Evolutionary conservation across 2,888 invertebrate genomes (phyloP).

Genomic region (Spodoptera exigua): DNA sequence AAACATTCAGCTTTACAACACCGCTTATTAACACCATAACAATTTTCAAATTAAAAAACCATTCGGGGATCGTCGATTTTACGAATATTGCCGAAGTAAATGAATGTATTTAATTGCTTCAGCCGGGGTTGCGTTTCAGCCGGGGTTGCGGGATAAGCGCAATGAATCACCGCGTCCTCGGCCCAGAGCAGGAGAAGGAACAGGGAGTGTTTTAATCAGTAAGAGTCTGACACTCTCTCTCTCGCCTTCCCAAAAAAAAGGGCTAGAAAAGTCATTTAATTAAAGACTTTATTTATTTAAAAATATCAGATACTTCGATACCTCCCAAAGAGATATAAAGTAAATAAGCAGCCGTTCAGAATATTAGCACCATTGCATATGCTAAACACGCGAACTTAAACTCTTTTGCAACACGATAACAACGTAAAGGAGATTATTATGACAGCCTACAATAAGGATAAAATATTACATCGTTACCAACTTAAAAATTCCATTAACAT

Average conservation of each 20-base stretch:
- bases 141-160: too few relatives aligned
- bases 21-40: constrained; percentile 51
- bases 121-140: too few relatives aligned
- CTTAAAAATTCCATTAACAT: not conserved
- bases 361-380: constrained; percentile 53
- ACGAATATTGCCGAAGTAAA: constrained; percentile 33
- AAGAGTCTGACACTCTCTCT: too few relatives aligned
- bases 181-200: too few relatives aligned
- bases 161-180: too few relatives aligned
- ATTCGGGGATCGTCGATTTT: constrained; percentile 33
- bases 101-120: too few relatives aligned
- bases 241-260: too few relatives aligned
- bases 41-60: constrained; percentile 48
- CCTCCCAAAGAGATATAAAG: constrained; percentile 26
- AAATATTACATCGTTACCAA: constrained; percentile 62
- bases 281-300: too few relatives aligned
- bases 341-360: constrained; percentile 45
- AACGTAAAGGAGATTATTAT: constrained; percentile 71
- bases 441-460: constrained; percentile 73
- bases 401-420: constrained; percentile 65
- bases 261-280: too few relatives aligned
- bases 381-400: constrained; percentile 64
- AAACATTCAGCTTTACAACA: constrained; percentile 51
- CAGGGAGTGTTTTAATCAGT: too few relatives aligned
- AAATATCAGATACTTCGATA: constrained; percentile 5